Percentiles rank a stretch among this genome's conserved stretches.
Conservation (phyloP, 2,113 vertebrate genomes). For the Deroptyus accipitrinus region DNA sequence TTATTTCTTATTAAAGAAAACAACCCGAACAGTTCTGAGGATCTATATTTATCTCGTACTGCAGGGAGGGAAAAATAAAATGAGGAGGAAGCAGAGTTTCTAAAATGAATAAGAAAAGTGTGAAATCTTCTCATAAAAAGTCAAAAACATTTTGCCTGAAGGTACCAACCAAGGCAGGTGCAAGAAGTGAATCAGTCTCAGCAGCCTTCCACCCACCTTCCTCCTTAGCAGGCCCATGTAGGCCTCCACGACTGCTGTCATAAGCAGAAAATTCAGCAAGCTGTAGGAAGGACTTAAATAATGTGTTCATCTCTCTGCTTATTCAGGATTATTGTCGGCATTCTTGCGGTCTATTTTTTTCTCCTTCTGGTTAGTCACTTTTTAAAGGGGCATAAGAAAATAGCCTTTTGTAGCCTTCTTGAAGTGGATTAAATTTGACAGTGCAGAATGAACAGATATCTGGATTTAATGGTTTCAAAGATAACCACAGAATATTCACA, state of each 20-base stretch:
- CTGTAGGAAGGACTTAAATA: background rate
- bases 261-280: background rate
- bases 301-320: background rate
- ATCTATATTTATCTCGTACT: background rate
- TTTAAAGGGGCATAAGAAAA: background rate
- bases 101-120: background rate
- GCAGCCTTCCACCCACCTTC: background rate
- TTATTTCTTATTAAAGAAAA: background rate
- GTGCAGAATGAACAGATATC: background rate
- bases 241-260: rapidly evolving
- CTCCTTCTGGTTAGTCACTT: background rate
- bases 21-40: background rate
- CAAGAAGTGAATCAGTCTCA: background rate
- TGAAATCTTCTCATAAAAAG: background rate
- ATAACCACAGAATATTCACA: background rate
- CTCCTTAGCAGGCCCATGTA: rapidly evolving
- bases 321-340: background rate
- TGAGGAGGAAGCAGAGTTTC: background rate
- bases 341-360: background rate
- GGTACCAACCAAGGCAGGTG: background rate
- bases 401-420: background rate
- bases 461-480: background rate
- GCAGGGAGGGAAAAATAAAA: background rate
- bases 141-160: background rate
- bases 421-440: background rate